Base-by-base conservation (phyloP, 1,140 invertebrate genomes). In the Arion vulgaris region DNA sequence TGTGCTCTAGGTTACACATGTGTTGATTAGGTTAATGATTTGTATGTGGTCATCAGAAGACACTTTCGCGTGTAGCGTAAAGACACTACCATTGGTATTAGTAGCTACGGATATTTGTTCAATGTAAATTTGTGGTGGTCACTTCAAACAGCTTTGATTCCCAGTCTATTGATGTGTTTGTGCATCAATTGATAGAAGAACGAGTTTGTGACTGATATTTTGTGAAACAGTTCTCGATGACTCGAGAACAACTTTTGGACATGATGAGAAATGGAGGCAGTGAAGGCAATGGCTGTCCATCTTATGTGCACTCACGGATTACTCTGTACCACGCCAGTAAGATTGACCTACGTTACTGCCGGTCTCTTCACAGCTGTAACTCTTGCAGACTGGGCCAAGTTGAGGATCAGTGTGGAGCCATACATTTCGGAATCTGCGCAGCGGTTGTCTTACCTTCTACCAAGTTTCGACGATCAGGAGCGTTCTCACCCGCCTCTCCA, bases 361-460 rank as follows among this genome's bases (percentile, higher is more conserved):
- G 94, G 4, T 92, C 93, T 7, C 90, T 94, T 11, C 94, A 94
- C 88, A 93, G 92, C 84, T 93, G 93, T 57, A 92, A 93, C 62
- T 92, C 87, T 87, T 88, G 84, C 77, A 80, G 26, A 75, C 77
- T 84, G 79, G 84, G 81, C 82, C 81, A 78, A 83, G 84, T 73
- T 79, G 71, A 84, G 9, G 74, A 84, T 4, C 85, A 85, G 13
- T 94, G 94, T 85, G 91, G 91, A 79, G 93, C 94, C 26, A 92
- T 94, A n/a, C 94, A 94, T 86, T 94, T 94, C 85, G 94, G 94
- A 17, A 92, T 94, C 84, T 94, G 94, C 75, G 93, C 94, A 0
- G 93, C 94, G 0, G 92, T 94, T 19, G 81, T 87, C 38, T 87
- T 84, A 17, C 86, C 86, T 0, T 84, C 85, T n/a, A 53, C 86